A percentile compares a stretch with the other conserved stretches of the same genome.
Conservation (phyloP, 2,888 invertebrate genomes). For the Spodoptera littoralis region DNA sequence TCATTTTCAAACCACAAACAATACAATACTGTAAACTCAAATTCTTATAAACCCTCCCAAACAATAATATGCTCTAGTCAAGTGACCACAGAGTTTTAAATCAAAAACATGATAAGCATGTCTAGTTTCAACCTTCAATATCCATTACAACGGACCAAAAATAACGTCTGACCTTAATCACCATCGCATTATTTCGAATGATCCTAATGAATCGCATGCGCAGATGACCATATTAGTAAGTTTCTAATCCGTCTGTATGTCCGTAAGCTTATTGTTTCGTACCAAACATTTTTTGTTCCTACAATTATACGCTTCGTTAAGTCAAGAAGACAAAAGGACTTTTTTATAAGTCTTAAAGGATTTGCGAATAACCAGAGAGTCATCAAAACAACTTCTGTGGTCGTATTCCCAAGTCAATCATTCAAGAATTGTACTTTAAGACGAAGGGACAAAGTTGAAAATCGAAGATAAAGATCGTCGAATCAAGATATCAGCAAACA, state of each 20-base stretch:
- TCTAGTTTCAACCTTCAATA: background rate
- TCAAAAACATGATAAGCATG: background rate
- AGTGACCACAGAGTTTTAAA: background rate
- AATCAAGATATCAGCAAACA: constrained; percentile 72
- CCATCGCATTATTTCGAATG: constrained; percentile 42
- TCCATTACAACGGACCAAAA: constrained; percentile 12
- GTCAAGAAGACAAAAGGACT: constrained; percentile 68
- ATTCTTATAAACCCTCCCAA: too few species aligned
- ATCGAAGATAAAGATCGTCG: constrained; percentile 40
- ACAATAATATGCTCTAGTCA: too few species aligned
- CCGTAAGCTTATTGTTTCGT: constrained; percentile 59
- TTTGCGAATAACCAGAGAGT: constrained; percentile 67
- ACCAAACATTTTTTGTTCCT: constrained; percentile 59
- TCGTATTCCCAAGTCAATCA: constrained; percentile 48
- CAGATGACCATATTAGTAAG: constrained; percentile 54
- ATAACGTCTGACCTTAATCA: constrained; percentile 53
- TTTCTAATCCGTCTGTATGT: constrained; percentile 53
- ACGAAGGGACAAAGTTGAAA: constrained; percentile 10
- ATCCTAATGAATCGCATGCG: constrained; percentile 55
- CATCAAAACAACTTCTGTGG: constrained; percentile 66
- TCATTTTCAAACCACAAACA: too few species aligned
- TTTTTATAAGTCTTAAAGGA: constrained; percentile 67
- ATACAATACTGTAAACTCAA: too few species aligned
- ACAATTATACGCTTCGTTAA: constrained; percentile 69
- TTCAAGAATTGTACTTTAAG: constrained; percentile 41